Base-by-base conservation (phyloP, 2,888 invertebrate species). In the Leptogaster cylindrica region DNA sequence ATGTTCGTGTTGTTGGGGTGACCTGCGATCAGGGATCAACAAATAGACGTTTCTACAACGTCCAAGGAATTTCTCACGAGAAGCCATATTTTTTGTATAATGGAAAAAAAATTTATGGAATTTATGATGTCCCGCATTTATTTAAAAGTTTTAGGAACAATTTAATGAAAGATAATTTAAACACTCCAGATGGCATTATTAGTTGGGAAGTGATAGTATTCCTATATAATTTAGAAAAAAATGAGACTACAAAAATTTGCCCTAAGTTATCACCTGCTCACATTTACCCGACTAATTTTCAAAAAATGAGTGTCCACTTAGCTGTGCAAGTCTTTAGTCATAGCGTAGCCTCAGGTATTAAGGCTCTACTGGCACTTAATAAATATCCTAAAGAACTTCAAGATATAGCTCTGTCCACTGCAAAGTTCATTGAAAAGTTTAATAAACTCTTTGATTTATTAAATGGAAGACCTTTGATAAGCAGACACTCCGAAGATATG, bases 61-160 rank as follows among this genome's bases (percentile, higher is more conserved):
- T 14, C 10, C 5, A 20, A 48, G 12, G 7, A 8, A 12, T 50
- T 10, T 50, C 27, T 10, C 12, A 8, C 10, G 48, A 48, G 25
- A 14, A 48, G 5, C 20, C 48, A 18, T 18, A 12, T n/a, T 50
- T 50, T 27, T 25, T 10, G 10, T n/a, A 25, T 27, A 10, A 50
- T 12, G 27, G 27, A n/a, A 50, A 10, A 50, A 25, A 50, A 8
- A 16, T 52, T 5, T 31, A 31, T 12, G 14, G 14, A 18, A 7
- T 52, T 0, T 52, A 52, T 18, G 52, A 52, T 16, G n/a, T 46
- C 4, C 46, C 20, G n/a, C 46, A 46, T 27, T 31, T 52, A 16
- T 33, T 52, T 7, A 52, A 52, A 52, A 52, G 8, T 14, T 14
- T 28, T 10, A 52, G 31, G 31, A 52, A 52, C 18, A 52, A 33